Conservation (phyloP, 1,140 invertebrate genomes). For the Megalopta genalis region DNA sequence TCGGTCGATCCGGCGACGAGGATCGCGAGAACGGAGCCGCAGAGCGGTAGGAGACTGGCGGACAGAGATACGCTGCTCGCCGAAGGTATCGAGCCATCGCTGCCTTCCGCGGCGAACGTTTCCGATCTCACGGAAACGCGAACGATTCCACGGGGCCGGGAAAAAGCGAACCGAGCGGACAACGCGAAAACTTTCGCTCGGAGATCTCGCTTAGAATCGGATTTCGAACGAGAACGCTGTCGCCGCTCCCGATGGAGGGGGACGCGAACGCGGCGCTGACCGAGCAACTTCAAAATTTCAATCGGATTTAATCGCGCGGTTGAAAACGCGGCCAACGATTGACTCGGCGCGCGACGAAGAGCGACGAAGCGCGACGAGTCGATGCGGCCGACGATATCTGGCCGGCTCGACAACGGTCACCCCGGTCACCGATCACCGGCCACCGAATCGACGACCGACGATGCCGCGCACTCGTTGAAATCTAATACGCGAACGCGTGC, state of each 20-base stretch:
- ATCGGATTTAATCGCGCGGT: not conserved
- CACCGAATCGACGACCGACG: not conserved
- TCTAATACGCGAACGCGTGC: not conserved
- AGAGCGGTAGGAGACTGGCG: not conserved
- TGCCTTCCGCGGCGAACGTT: not conserved
- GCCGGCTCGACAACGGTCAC: too few relatives aligned
- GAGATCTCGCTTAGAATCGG: not conserved
- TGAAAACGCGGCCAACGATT: not conserved
- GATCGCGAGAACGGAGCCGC: constrained; percentile 1
- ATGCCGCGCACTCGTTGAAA: not conserved
- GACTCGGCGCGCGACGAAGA: not conserved
- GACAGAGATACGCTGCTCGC: not conserved
- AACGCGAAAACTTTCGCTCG: not conserved
- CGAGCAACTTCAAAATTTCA: not conserved
- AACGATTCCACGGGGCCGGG: not conserved
- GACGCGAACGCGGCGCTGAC: not conserved
- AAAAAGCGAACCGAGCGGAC: not conserved
- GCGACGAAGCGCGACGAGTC: too few relatives aligned
- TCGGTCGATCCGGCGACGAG: constrained; percentile 15
- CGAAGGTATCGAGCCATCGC: not conserved
- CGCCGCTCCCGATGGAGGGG: not conserved
- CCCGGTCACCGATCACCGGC: too few relatives aligned
- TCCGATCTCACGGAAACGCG: not conserved
- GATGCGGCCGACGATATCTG: too few relatives aligned
- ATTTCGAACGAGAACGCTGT: not conserved